phyloP scores from a whole-genome alignment of 2,888 invertebrate genomes.

The Andrena praecox region DNA sequence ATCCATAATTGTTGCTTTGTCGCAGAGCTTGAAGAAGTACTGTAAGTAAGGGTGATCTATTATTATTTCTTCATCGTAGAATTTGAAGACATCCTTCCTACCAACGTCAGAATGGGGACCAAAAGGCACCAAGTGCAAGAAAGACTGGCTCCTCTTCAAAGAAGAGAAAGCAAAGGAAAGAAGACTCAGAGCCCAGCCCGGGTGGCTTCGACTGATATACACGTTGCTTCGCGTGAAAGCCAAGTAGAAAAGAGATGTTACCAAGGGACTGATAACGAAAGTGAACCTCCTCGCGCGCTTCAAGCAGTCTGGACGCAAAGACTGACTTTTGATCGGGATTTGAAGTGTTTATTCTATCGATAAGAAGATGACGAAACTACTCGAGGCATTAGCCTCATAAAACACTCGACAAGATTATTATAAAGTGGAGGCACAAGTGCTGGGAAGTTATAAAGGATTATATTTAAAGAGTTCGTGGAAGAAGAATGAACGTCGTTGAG shows the following conservation, averaged over 20 bases:
- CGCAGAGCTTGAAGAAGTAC: too few species aligned
- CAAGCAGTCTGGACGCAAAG: not conserved
- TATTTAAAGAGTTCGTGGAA: not conserved
- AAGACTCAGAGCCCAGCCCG: slow-evolving; percentile 61
- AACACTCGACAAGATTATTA: slow-evolving; percentile 9
- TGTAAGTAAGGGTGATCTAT: too few species aligned
- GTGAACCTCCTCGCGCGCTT: not conserved
- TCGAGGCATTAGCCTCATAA: not conserved
- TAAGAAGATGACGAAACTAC: not conserved
- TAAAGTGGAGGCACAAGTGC: not conserved
- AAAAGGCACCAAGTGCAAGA: slow-evolving; percentile 61
- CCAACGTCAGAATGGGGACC: slow-evolving; percentile 79
- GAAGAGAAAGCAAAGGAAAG: slow-evolving; percentile 73
- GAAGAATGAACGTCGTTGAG: not conserved
- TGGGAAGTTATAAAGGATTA: not conserved
- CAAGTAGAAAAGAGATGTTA: not conserved
- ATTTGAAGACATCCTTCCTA: slow-evolving; percentile 71
- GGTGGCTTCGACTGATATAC: slow-evolving; percentile 63
- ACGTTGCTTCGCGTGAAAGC: slow-evolving; percentile 55
- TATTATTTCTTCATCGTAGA: slow-evolving; percentile 62
- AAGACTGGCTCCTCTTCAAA: slow-evolving; percentile 76
- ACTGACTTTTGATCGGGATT: not conserved
- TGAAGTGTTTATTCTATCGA: not conserved
- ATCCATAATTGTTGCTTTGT: too few species aligned
- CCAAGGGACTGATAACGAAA: not conserved